Evolutionary conservation across 2,888 invertebrate species (phyloP), one percentile per base, ranked within the genome.

Genomic region (Ptychoptera contaminata): DNA sequence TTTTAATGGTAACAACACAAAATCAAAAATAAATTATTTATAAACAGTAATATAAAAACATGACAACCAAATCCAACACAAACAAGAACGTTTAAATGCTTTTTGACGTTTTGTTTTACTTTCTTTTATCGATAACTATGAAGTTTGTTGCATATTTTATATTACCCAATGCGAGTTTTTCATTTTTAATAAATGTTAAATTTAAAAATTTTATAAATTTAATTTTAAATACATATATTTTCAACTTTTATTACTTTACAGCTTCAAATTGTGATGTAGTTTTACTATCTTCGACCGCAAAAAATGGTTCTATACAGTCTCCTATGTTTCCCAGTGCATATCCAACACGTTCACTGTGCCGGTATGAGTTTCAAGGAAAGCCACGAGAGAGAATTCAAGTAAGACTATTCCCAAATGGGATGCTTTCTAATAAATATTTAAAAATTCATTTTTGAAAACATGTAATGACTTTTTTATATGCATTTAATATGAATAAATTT

Each of bases 351-450:
- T 77, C 84, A 45, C 77, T 79, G 55, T 94, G 93, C 67, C 79
- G 83, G 56, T 93, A 87, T 66, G 86, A 91, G 59, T 93, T 94
- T 65, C 81, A 82, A 58, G 92, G 91, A 37, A 72, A 80, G 51
- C 82, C 82, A 43, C 80, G 81, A 53, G 90, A 94, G 64, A 70
- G 86, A 56, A 80, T 92, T 52, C 83, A 86, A 70, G 74, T 92
- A 60, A 70, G 78, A 30, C 31, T 31, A 30, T 32, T 15, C 31
- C 32, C 16, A 40, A n/a, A 34, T n/a, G 34, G 34, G 8, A 6
- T 34, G 3, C n/a, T 2, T 34, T 34, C n/a, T 34, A 34, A 7
- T 34, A n/a, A n/a, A 34, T 34, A n/a, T 34, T 34, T 56, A 40
- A 40, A 31, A 16, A 16, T 40, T 32, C 38, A 45, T 14, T 15